phyloP scores from a whole-genome alignment of 2,797 vertebrate genomes.

The Lycodopsis pacificus region DNA sequence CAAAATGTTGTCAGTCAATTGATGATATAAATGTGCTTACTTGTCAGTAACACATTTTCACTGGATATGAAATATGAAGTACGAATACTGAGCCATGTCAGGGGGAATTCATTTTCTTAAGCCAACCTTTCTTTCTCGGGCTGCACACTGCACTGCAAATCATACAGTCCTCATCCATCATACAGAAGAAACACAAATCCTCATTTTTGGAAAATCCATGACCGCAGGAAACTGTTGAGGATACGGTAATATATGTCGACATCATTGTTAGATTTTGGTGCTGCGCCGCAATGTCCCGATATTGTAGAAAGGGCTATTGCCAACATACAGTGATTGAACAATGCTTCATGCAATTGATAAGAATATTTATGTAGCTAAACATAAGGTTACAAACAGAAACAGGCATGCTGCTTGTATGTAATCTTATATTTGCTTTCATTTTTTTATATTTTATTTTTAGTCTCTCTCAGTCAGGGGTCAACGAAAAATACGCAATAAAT shows the following conservation, averaged over 20 bases:
- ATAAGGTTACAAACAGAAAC: not conserved
- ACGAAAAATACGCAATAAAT: not conserved
- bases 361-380: not conserved
- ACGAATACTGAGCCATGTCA: no score
- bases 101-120: no score
- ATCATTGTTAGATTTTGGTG: constrained; percentile 19
- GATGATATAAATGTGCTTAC: no score
- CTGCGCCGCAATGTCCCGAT: constrained; percentile 12
- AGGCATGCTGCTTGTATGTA: no score
- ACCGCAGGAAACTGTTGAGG: constrained; percentile 32
- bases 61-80: no score
- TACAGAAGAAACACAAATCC: no score
- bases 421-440: not conserved
- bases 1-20: no score
- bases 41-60: no score
- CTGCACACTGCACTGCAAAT: no score
- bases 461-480: not conserved
- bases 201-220: not conserved
- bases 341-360: not conserved
- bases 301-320: not conserved
- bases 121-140: no score
- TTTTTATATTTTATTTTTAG: not conserved
- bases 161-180: no score
- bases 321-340: not conserved
- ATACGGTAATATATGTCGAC: constrained; percentile 10